phyloP scores from a whole-genome alignment of 2,113 vertebrate genomes.

The Gallinago paraguaiae region DNA sequence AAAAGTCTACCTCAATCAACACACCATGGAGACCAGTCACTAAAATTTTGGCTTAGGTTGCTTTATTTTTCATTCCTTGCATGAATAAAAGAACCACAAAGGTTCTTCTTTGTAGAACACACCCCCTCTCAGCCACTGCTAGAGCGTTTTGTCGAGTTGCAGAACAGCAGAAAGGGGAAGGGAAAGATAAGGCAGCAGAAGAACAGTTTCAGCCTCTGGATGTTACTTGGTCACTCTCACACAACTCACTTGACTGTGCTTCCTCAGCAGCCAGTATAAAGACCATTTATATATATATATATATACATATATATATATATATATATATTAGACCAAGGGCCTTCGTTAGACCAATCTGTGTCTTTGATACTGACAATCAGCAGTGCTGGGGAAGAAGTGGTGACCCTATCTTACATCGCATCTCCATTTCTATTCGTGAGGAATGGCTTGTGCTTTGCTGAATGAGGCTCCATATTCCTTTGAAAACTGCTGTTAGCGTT shows the following conservation, averaged over 20 bases:
- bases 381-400: background rate
- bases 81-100: background rate
- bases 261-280: background rate
- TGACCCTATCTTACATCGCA: background rate
- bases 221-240: background rate
- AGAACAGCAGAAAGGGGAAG: background rate
- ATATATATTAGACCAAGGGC: background rate
- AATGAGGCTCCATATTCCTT: background rate
- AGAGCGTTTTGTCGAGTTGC: background rate
- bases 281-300: background rate
- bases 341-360: background rate
- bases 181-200: background rate
- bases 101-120: background rate
- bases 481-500: background rate
- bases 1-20: background rate
- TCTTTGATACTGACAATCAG: background rate
- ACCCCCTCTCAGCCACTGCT: background rate
- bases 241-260: background rate
- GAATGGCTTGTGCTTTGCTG: background rate
- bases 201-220: background rate
- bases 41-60: background rate
- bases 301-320: no score
- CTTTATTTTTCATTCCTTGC: background rate
- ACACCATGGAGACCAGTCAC: background rate
- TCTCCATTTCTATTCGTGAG: background rate